Evolutionary conservation across 2,113 vertebrate species (phyloP), one percentile per base, ranked within the genome.

Genomic region (Stigmatopora argus): DNA sequence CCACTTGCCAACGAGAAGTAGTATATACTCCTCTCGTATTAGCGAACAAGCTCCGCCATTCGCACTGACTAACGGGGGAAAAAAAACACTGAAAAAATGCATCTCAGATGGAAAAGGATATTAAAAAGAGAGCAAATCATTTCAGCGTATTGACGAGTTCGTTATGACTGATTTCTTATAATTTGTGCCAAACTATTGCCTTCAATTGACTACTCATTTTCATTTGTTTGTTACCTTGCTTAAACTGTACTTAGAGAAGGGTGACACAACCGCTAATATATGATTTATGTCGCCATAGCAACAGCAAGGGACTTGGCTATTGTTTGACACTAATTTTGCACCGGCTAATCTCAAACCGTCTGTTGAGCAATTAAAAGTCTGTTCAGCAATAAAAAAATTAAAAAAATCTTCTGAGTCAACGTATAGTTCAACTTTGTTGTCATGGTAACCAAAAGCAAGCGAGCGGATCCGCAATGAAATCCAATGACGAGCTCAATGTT

Each of bases 361-460:
- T 19, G 11, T 23, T 45, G 12, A 7, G 38, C 19, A 45, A 45
- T 44, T 5, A 21, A 23, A 53, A 7, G 13, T 45, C 19, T 19
- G 11, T 23, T 45, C 41, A 21, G 38, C 19, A 44, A 44, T 41
- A 1, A 21, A 21, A 60, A 31, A 21, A 13, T 1, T 13, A 41
- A n/a, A 59, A 11, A 17, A 7, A 10, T 18, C 17, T 9, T 19
- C 8, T 15, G 6, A 65, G 65, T 26, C 17, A 87, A 84, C 74
- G 79, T 85, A 75, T 78, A 83, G 72, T 81, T 83, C 77, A 83
- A 83, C 38, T 82, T 85, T 71, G 87, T 88, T 87, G 85, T 81
- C 88, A 90, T 85, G 80, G 87, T 81, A 88, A 90, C 87, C 73
- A 75, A 83, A 87, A 79, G 79, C 81, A 84, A 78, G 80, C 69